phyloP scores from a whole-genome alignment of 2,797 vertebrate species.

The Rhynchonycteris naso region DNA sequence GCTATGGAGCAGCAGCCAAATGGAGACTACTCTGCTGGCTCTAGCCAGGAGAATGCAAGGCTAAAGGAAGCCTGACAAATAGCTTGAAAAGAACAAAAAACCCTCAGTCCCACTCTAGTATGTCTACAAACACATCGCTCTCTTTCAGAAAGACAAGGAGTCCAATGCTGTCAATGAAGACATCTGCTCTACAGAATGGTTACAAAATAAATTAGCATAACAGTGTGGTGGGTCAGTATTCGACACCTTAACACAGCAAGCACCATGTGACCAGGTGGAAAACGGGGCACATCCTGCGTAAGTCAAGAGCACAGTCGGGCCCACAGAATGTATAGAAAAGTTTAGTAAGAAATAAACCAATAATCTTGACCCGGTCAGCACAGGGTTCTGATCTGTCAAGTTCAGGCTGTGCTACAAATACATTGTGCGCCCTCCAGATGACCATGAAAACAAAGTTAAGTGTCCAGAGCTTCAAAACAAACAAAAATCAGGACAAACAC shows the following conservation, averaged over 20 bases:
- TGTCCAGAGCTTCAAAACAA: neutral
- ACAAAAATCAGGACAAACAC: constrained; percentile 40
- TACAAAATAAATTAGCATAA: neutral
- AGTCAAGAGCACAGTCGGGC: neutral
- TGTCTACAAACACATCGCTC: neutral
- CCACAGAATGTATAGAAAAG: neutral
- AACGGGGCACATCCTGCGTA: neutral
- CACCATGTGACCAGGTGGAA: constrained; percentile 28
- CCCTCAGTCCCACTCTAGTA: neutral
- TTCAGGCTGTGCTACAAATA: neutral
- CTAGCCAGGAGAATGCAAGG: neutral
- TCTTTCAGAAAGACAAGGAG: neutral
- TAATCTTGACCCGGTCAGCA: constrained; percentile 11
- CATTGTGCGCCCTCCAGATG: neutral
- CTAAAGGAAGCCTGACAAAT: neutral
- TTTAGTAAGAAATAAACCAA: neutral
- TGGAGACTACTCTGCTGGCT: neutral
- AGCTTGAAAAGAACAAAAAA: neutral
- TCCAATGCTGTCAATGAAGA: neutral
- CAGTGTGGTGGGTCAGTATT: neutral
- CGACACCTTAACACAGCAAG: neutral
- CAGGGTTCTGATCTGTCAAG: neutral
- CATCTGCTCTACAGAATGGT: neutral
- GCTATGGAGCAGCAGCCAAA: neutral
- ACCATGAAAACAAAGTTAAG: neutral